A percentile compares a stretch with the other conserved stretches of the same genome.
Conservation (phyloP, 2,888 invertebrate species). For the Melitaea athalia region DNA sequence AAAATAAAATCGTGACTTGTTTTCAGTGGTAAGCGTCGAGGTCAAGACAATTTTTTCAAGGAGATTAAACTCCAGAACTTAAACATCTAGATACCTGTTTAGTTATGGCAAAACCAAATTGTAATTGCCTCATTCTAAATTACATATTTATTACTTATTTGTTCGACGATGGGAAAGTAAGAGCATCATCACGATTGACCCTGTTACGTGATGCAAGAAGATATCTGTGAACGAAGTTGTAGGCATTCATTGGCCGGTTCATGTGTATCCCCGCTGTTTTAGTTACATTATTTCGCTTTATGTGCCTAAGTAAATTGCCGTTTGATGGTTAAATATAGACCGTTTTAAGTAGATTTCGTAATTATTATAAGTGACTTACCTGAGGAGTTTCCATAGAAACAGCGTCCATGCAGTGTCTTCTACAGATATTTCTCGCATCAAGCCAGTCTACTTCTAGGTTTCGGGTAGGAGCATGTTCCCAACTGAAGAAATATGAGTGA, state of each 20-base stretch:
- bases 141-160: slow-evolving; percentile 35
- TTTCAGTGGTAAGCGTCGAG: slow-evolving; percentile 8
- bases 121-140: slow-evolving; percentile 41
- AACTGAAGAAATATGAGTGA: slow-evolving; percentile 96
- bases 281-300: neutral
- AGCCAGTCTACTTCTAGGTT: slow-evolving; percentile 94
- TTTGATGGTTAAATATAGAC: neutral
- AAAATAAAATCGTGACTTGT: slow-evolving; percentile 14
- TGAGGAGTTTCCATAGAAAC: slow-evolving; percentile 95
- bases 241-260: neutral
- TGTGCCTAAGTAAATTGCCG: neutral
- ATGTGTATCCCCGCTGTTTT: neutral
- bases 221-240: slow-evolving; percentile 45
- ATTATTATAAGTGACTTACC: slow-evolving; percentile 52
- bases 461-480: slow-evolving; percentile 92
- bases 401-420: slow-evolving; percentile 96
- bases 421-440: slow-evolving; percentile 94
- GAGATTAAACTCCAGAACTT: slow-evolving; percentile 17
- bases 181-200: slow-evolving; percentile 56
- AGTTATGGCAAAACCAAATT: slow-evolving; percentile 33
- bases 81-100: slow-evolving; percentile 22
- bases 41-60: slow-evolving; percentile 16
- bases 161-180: slow-evolving; percentile 51
- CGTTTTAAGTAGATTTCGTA: too few species aligned
- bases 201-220: slow-evolving; percentile 48